These are phyloP conservation scores for Spodoptera litura DNA, from an alignment of 1,140 invertebrate genomes.

Conservation along the genomic window DNA sequence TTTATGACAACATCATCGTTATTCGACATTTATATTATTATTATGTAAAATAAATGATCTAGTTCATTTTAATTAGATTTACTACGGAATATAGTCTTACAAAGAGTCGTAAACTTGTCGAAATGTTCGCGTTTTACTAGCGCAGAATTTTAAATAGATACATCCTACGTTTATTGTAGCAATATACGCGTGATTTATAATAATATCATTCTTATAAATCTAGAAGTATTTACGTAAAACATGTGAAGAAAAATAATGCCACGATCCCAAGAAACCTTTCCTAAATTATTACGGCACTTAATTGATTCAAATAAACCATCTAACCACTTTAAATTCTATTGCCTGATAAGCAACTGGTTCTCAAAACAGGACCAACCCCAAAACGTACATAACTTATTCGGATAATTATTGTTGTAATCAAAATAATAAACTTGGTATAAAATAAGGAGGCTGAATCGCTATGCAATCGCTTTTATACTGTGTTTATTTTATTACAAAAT, in stretches of 20 bases:
- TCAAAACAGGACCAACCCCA: background rate
- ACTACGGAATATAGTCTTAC: background rate
- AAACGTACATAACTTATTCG: conserved; percentile 18
- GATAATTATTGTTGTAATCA: conserved; percentile 43
- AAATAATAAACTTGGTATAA: conserved; percentile 26
- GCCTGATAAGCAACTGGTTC: background rate
- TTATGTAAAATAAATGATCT: background rate
- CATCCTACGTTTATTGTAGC: too few species aligned
- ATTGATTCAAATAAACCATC: conserved; percentile 7
- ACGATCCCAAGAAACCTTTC: background rate
- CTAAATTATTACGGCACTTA: background rate
- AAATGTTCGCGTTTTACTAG: too few species aligned
- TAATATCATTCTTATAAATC: too few species aligned
- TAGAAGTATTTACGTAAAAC: too few species aligned
- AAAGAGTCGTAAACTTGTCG: background rate
- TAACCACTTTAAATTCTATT: conserved; percentile 14
- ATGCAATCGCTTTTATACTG: conserved; percentile 25
- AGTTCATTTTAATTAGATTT: background rate
- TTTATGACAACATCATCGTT: background rate
- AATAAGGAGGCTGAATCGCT: conserved; percentile 17
- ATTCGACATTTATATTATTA: background rate
- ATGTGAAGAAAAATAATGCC: too few species aligned
- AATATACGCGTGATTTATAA: too few species aligned
- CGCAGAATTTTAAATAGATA: background rate
- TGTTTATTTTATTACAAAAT: conserved; percentile 49